Evolutionary conservation across 2,888 invertebrate species (phyloP).

Genomic region (Harpalus rubripes): DNA sequence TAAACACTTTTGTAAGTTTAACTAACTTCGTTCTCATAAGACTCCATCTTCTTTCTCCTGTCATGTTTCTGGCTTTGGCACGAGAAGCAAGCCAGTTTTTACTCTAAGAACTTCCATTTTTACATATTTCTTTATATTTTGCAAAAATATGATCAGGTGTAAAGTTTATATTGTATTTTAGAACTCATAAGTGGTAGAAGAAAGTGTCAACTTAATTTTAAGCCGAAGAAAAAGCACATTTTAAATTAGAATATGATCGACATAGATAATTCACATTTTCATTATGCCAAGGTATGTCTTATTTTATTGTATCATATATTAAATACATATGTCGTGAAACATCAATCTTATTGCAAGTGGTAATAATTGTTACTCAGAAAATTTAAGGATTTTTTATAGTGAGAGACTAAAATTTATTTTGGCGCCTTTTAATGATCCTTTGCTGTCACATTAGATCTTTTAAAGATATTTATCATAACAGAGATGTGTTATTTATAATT

Average conservation of each 20-base stretch:
- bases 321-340: background rate
- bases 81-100: slow-evolving; percentile 58
- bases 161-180: slow-evolving; percentile 28
- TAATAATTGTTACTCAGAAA: background rate
- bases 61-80: slow-evolving; percentile 13
- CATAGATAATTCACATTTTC: slow-evolving; percentile 63
- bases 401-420: slow-evolving; percentile 46
- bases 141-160: slow-evolving; percentile 50
- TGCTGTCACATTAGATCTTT: slow-evolving; percentile 39
- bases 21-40: slow-evolving; percentile 12
- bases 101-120: slow-evolving; percentile 59
- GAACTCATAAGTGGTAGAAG: background rate
- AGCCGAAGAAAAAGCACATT: slow-evolving; percentile 10
- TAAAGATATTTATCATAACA: background rate
- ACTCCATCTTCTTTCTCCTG: slow-evolving; percentile 24
- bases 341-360: background rate
- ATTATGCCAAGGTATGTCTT: slow-evolving; percentile 60
- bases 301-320: slow-evolving; percentile 24
- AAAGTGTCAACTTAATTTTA: slow-evolving; percentile 49
- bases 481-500: background rate
- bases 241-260: slow-evolving; percentile 61
- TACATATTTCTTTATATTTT: slow-evolving; percentile 9
- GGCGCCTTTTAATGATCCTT: slow-evolving; percentile 54
- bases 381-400: background rate
- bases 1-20: background rate